Conservation (phyloP, 2,888 invertebrate species). For the Leuctra nigra region DNA sequence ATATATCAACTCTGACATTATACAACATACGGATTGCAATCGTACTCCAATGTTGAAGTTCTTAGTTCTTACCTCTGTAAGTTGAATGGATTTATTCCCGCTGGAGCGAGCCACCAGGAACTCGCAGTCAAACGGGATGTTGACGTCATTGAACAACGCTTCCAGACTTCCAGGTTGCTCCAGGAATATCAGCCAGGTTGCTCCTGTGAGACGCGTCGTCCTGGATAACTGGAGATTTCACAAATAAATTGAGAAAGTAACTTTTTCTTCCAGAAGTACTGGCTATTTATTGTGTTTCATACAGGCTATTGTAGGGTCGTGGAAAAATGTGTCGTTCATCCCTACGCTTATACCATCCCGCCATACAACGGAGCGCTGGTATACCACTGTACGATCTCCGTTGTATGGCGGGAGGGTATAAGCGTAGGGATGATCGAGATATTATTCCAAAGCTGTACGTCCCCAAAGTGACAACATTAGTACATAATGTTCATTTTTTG, state of each 20-base stretch:
- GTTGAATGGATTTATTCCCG: background rate
- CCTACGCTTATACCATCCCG: no score
- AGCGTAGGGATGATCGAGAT: no score
- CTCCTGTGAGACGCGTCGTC: background rate
- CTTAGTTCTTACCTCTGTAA: background rate
- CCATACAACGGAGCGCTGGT: no score
- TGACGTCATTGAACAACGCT: background rate
- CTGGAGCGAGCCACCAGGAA: background rate
- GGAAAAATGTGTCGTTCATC: no score
- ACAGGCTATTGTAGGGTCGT: background rate
- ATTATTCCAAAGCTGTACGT: no score
- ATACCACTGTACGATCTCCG: no score
- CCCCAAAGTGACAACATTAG: no score
- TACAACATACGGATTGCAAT: background rate
- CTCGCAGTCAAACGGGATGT: conserved; percentile 5
- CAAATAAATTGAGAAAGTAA: no score
- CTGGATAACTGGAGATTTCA: background rate
- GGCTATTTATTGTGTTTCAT: background rate
- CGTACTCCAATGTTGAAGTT: background rate
- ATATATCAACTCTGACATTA: background rate
- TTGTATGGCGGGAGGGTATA: no score
- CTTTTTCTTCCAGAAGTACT: no score
- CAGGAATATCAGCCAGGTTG: background rate
- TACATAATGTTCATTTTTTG: no score
- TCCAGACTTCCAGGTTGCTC: background rate